Base-by-base conservation (phyloP, 2,888 invertebrate species). In the Acleris literana region DNA sequence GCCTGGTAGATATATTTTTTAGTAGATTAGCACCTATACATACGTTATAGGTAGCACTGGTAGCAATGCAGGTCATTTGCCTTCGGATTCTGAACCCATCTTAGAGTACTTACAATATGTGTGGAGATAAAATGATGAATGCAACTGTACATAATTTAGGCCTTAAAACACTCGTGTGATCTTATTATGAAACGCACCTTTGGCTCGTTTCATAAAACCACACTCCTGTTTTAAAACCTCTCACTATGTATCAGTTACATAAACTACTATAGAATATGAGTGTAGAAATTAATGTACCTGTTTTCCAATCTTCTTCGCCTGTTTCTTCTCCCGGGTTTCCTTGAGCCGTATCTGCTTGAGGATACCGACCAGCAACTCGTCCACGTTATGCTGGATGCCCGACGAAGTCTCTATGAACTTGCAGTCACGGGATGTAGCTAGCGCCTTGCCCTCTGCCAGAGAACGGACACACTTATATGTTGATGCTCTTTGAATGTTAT, bases 391-490 rank as follows among this genome's bases (percentile, higher is more conserved):
- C 85, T 99, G 98, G 77, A 99, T 97, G 1, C 98, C 98, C 64
- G 97, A 97, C 0, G 98, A 99, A 0, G 98, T 97, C 88, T 99
- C 99, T 73, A 98, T 98, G 90, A 97, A 98, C 90, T 98, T 98
- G 88, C 97, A 96, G 86, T 97, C 97, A 82, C 96, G 94, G 16
- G 96, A 96, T 48, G 96, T 96, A 1, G 98, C 98, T 74, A 98
- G 88, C n/a, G 96, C 94, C 91, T 97, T 98, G 9, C 98, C 98
- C 88, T 99, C 99, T 99, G 93, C 43, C n/a, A n/a, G 84, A 25
- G 18, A 39, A 17, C n/a, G n/a, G 9, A 33, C n/a, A 16, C 2
- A 51, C 5, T 46, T 54, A 33, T 53, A 53, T 25, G 5, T 3
- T 22, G 0, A 49, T 20, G 20, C 1, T 13, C 11, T 49, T 20